These are phyloP conservation scores for Sardina pilchardus DNA, from an alignment of 2,113 vertebrate genomes.

Conservation along the genomic window DNA sequence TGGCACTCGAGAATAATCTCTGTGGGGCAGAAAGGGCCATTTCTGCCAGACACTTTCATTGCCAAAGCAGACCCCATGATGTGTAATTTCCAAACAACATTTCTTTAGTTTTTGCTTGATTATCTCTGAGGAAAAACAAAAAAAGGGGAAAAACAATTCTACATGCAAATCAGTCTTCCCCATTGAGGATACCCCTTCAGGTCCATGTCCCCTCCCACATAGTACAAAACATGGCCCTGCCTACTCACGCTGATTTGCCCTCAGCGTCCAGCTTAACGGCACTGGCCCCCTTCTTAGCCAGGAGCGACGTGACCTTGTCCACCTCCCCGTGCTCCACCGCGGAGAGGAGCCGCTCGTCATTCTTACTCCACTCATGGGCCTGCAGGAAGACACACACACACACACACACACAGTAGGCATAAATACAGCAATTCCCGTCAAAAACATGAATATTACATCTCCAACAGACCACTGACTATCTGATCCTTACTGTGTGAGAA, in stretches of 20 bases:
- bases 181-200: background rate
- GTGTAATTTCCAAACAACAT: background rate
- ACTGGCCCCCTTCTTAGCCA: constrained; percentile 91
- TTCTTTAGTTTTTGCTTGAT: background rate
- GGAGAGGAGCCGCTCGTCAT: constrained; percentile 91
- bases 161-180: background rate
- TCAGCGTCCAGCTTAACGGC: constrained; percentile 90
- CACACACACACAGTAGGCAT: background rate
- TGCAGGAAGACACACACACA: constrained; percentile 50
- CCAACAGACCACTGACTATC: background rate
- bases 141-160: no score
- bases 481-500: no score
- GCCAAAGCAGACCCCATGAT: background rate
- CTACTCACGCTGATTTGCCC: constrained; percentile 93
- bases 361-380: constrained; percentile 97
- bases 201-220: background rate
- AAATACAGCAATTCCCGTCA: background rate
- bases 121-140: background rate
- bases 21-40: background rate
- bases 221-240: background rate
- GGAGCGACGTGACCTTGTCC: constrained; percentile 88
- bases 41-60: background rate
- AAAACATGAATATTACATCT: background rate
- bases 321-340: constrained; percentile 92
- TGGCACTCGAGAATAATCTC: background rate